These are phyloP conservation scores for Argopecten irradians DNA, from an alignment of 1,140 invertebrate species.

Conservation along the genomic window DNA sequence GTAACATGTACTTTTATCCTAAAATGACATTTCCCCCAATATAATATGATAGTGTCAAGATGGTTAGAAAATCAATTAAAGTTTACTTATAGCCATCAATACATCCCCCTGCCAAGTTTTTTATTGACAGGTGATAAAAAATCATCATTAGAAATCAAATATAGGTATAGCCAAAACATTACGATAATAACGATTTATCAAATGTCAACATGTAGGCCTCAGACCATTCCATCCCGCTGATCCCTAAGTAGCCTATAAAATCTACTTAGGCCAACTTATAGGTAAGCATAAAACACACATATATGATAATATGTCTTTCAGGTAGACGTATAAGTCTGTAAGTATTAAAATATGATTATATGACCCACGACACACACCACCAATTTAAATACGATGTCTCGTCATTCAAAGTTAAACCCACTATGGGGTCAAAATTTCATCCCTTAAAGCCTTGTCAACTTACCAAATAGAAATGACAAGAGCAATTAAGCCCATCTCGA, in stretches of 20 bases:
- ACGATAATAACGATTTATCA: not conserved
- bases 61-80: not conserved
- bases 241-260: not conserved
- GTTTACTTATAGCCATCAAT: not conserved
- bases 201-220: conserved; percentile 6
- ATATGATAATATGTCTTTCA: conserved; percentile 11
- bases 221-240: not conserved
- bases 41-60: not conserved
- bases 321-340: not conserved
- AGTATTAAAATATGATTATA: conserved; percentile 18
- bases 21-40: not conserved
- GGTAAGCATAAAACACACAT: not conserved
- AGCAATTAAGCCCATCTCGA: not conserved
- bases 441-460: not conserved
- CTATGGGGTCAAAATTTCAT: not conserved
- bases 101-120: not conserved
- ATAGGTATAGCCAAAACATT: not conserved
- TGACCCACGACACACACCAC: not conserved
- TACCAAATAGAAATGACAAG: not conserved
- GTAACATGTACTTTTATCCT: too few relatives aligned
- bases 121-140: not conserved
- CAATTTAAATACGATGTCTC: not conserved
- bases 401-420: not conserved
- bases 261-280: not conserved
- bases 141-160: not conserved